Conservation (phyloP, 2,797 vertebrate species). For the Anomalospiza imberbis region DNA sequence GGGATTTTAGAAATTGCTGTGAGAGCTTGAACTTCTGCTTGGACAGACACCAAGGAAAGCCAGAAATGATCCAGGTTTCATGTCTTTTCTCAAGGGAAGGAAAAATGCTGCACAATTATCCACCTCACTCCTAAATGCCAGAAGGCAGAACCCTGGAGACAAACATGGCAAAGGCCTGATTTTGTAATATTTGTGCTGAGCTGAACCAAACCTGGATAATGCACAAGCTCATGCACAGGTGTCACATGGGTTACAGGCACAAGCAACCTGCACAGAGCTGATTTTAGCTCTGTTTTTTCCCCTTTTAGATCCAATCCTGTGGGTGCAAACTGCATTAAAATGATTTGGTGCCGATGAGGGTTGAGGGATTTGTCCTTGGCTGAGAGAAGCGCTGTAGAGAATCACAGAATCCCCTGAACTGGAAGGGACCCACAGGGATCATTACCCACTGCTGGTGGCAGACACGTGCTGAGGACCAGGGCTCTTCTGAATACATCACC, state of each 20-base stretch:
- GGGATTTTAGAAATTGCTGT: conserved; percentile 22
- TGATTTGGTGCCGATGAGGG: background rate
- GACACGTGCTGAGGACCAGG: background rate
- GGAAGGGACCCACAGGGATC: background rate
- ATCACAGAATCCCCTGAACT: background rate
- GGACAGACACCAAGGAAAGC: conserved; percentile 59
- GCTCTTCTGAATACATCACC: background rate
- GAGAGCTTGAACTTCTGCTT: conserved; percentile 61
- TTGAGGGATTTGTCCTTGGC: background rate
- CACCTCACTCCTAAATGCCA: background rate
- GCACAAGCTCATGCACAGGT: background rate
- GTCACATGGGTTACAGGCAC: background rate
- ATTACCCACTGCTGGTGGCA: background rate
- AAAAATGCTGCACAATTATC: conserved; percentile 26
- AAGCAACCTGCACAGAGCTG: background rate
- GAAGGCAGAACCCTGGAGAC: background rate
- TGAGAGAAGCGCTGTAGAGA: background rate
- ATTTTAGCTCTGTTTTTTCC: background rate
- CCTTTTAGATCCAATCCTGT: background rate
- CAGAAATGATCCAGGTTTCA: conserved; percentile 36
- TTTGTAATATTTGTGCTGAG: background rate
- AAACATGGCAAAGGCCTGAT: background rate
- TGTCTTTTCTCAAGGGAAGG: conserved; percentile 22
- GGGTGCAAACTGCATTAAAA: background rate
- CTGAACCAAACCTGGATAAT: background rate